phyloP scores from a whole-genome alignment of 2,797 vertebrate genomes.

The Falco biarmicus region DNA sequence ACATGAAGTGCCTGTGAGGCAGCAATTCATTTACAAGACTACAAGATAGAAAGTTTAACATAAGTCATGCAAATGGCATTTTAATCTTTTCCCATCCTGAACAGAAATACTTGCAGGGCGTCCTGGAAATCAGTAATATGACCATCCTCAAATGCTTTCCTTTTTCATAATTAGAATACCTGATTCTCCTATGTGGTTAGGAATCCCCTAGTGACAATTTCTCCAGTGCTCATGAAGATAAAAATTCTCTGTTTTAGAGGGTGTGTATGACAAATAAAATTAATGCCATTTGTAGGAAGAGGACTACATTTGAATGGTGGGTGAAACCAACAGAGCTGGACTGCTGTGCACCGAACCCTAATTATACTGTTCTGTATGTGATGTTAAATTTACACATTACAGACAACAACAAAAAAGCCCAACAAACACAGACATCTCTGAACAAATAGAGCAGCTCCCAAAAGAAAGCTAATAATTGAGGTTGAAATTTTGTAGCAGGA shows the following conservation, averaged over 20 bases:
- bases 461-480: neutral
- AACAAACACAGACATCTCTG: neutral
- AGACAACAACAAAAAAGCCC: neutral
- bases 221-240: neutral
- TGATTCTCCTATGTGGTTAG: neutral
- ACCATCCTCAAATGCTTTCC: neutral
- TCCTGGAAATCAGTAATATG: neutral
- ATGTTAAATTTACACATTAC: neutral
- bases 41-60: neutral
- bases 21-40: conserved; percentile 35
- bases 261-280: neutral
- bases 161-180: neutral
- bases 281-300: neutral
- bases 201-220: neutral
- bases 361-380: neutral
- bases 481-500: neutral
- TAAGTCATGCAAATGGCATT: conserved; percentile 9
- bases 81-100: conserved; percentile 24
- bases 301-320: neutral
- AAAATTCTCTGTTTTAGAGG: neutral
- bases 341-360: neutral
- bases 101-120: neutral
- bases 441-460: neutral
- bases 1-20: conserved; percentile 26
- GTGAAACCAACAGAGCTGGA: neutral